Base-by-base conservation (phyloP, 2,888 invertebrate genomes). In the Caenorhabditis panamensis region DNA sequence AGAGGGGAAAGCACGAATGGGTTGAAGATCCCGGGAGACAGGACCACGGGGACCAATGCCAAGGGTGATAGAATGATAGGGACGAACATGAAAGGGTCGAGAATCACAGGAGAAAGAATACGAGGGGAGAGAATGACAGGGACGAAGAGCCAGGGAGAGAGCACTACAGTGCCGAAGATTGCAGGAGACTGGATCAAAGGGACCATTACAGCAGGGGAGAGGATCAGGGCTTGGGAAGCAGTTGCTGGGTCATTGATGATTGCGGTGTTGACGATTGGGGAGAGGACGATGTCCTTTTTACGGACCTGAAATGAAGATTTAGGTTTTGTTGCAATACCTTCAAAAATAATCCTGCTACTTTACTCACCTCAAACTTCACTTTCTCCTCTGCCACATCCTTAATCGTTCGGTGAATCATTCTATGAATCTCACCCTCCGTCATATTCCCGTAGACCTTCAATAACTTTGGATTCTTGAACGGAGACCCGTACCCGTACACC, bases 401-500 rank as follows among this genome's bases (percentile, higher is more conserved):
- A 13, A 88, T 83, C 2, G 71, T 69, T 18, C 37, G 37, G 36
- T 78, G 73, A 28, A 86, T 85, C 11, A 47, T 13, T 47, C 58
- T 41, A 36, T 77, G 51, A n/a, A 77, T 59, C 44, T 78, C 64
- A 3, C 51, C 56, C 16, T 36, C 36, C 8, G 83, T 73, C 56
- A 84, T 58, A 54, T 72, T 86, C 24, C 75, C 68, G 26, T 64
- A 62, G 9, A 41, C 59, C 18, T 51, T 24, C 62, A 87, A 49
- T 2, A 83, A 53, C 22, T 79, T 68, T 1, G 80, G 53, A 77
- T 86, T 84, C 73, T 80, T 59, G 73, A 82, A 85, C 16, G 85
- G 84, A 1, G 88, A 89, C 26, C 69, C 51, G 1, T 64, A 75
- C 0, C 89, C 89, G 62, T 89, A 89, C 37, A 89, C 64, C 44